phyloP scores from a whole-genome alignment of 2,888 invertebrate genomes.

The Apodemia hepburni region DNA sequence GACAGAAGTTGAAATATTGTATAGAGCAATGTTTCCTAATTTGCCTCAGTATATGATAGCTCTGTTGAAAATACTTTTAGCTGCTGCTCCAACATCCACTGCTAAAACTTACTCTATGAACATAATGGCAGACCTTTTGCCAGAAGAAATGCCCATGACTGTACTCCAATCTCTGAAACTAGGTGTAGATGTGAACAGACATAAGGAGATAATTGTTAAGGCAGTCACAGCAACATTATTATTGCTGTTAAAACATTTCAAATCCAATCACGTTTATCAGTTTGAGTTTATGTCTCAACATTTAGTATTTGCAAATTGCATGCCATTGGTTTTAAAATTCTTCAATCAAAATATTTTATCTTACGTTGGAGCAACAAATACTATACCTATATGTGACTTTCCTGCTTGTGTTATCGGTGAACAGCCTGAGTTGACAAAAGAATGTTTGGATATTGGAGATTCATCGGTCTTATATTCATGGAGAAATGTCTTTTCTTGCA shows the following conservation, averaged over 20 bases:
- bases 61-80: conserved; percentile 95
- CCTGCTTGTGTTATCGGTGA: conserved; percentile 97
- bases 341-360: conserved; percentile 98
- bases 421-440: conserved; percentile 95
- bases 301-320: conserved; percentile 98
- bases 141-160: conserved; percentile 98
- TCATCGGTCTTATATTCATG: conserved; percentile 92
- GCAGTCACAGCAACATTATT: conserved; percentile 94
- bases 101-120: conserved; percentile 98
- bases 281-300: conserved; percentile 99
- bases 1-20: conserved; percentile 93
- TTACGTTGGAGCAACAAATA: conserved; percentile 96
- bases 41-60: conserved; percentile 99
- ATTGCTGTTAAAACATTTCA: conserved; percentile 97
- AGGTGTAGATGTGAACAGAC: conserved; percentile 98
- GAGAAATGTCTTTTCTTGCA: conserved; percentile 99
- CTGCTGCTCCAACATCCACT: conserved; percentile 99
- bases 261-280: conserved; percentile 98
- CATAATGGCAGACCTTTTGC: conserved; percentile 98
- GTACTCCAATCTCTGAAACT: conserved; percentile 96
- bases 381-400: conserved; percentile 96
- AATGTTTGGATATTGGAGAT: conserved; percentile 93
- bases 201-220: conserved; percentile 99
- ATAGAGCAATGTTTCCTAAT: conserved; percentile 96
- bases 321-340: conserved; percentile 98